Evolutionary conservation across 1,140 invertebrate genomes (phyloP).

Genomic region (Listronotus bonariensis): DNA sequence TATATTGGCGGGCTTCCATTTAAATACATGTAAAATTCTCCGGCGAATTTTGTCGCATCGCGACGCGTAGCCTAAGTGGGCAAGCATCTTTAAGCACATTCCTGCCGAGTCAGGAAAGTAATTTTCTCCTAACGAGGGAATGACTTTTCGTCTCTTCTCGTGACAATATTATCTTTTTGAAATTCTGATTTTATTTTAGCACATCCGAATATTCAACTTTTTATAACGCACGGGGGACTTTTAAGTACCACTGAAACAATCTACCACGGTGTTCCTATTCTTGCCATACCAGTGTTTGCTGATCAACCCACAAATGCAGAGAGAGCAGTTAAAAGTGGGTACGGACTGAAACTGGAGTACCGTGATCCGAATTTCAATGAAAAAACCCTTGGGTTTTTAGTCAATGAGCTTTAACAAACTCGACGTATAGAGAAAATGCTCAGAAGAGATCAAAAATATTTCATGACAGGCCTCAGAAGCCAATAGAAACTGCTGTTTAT

Average conservation of each 20-base stretch:
- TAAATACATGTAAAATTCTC: too few species aligned
- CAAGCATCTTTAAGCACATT: too few species aligned
- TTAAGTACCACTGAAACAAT: constrained; percentile 55
- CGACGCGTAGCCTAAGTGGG: too few species aligned
- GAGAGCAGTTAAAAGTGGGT: constrained; percentile 28
- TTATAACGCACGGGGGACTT: constrained; percentile 42
- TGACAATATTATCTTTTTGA: too few species aligned
- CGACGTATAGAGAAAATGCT: neutral
- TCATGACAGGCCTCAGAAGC: constrained; percentile 23
- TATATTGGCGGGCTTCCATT: too few species aligned
- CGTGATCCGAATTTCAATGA: neutral
- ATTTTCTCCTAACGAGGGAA: too few species aligned
- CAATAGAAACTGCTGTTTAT: constrained; percentile 26
- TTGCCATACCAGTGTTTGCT: constrained; percentile 52
- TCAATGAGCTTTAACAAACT: neutral
- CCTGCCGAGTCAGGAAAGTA: too few species aligned
- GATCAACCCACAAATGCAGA: constrained; percentile 38
- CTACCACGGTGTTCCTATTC: constrained; percentile 58
- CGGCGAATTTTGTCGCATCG: too few species aligned
- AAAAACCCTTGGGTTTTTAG: neutral
- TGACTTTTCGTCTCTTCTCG: too few species aligned
- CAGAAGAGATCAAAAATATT: neutral
- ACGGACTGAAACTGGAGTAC: neutral
- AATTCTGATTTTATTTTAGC: constrained; percentile 18
- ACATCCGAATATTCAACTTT: constrained; percentile 37